Conservation (phyloP, 2,888 invertebrate genomes). For the Cylindroiulus punctatus region DNA sequence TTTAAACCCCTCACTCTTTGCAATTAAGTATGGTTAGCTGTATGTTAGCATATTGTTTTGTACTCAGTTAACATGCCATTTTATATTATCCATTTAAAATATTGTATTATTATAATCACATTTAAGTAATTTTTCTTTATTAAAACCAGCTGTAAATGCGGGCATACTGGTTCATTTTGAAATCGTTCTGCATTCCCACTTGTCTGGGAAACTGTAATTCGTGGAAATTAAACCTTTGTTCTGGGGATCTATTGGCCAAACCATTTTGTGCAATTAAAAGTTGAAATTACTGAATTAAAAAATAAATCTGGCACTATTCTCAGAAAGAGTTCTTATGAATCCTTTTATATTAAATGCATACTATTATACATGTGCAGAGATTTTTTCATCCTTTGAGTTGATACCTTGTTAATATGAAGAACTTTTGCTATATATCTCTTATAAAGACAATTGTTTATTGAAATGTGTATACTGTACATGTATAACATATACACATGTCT, state of each 20-base stretch:
- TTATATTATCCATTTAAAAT: constrained; percentile 42
- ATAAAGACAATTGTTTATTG: too few species aligned
- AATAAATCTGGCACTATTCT: constrained; percentile 22
- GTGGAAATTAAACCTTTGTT: constrained; percentile 8
- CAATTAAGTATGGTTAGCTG: constrained; percentile 41
- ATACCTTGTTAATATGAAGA: neutral
- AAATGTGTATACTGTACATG: too few species aligned
- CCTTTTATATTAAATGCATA: neutral
- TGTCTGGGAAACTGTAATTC: constrained; percentile 7
- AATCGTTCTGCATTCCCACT: neutral
- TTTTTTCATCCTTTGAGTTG: neutral
- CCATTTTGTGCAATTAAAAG: constrained; percentile 39
- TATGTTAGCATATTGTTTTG: constrained; percentile 25
- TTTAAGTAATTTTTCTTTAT: constrained; percentile 28
- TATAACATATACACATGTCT: too few species aligned
- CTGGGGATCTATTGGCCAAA: constrained; percentile 11
- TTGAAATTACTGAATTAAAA: constrained; percentile 43
- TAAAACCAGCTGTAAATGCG: constrained; percentile 30
- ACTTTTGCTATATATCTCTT: neutral
- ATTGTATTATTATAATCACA: constrained; percentile 18
- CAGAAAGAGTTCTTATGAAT: neutral
- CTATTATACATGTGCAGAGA: neutral
- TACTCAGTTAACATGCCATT: constrained; percentile 32
- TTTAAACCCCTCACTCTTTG: neutral
- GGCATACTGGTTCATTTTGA: neutral